Conservation (phyloP, 2,797 vertebrate species). For the Gadopsis bispinosus region DNA sequence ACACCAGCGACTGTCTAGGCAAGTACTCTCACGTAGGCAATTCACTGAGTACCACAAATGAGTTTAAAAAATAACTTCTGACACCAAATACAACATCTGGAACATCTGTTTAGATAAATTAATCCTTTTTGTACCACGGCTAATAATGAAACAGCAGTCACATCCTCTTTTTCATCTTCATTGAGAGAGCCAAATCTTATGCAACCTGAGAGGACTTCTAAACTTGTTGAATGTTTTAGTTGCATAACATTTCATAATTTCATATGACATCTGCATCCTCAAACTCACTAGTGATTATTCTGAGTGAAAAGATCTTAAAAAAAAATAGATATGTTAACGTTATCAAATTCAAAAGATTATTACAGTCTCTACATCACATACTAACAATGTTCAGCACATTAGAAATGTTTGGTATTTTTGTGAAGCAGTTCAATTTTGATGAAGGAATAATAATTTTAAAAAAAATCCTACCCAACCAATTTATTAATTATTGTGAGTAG, state of each 20-base stretch:
- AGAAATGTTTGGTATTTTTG: not conserved
- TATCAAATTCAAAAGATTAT: not conserved
- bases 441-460: no score
- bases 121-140: not conserved
- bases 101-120: not conserved
- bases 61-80: not conserved
- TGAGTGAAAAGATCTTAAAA: not conserved
- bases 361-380: not conserved
- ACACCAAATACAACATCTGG: not conserved
- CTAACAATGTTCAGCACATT: not conserved
- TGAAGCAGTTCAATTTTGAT: not conserved
- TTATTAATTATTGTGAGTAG: not conserved
- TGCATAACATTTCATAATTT: not conserved
- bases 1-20: not conserved
- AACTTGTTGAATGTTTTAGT: not conserved
- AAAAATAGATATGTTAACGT: not conserved
- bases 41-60: not conserved
- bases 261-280: not conserved
- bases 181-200: not conserved
- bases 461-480: not conserved
- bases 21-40: slow-evolving; percentile 4
- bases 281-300: not conserved
- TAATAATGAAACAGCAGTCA: not conserved
- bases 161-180: not conserved
- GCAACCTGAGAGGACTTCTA: not conserved